Evolutionary conservation across 2,113 vertebrate species (phyloP), one percentile per base, ranked within the genome.

Genomic region (Fulmarus glacialis): DNA sequence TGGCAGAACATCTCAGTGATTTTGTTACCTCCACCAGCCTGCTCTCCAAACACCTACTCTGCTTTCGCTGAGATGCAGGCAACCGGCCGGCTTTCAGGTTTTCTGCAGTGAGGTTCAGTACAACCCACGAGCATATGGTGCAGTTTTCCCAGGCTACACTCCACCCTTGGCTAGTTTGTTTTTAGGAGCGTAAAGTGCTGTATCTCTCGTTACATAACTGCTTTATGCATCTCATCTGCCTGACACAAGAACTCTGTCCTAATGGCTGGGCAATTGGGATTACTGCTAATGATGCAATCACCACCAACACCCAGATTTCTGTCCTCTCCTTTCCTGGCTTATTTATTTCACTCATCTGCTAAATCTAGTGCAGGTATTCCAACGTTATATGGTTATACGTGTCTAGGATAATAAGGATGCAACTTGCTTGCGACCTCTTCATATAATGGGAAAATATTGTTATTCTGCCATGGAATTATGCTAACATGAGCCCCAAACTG

Each of bases 371-470:
- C 42, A 50, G 27, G 7, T n/a, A 67, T 93, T 84, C 55, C 21
- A 84, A 30, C 1, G 0, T 36, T 74, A 17, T 17, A 71, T 47
- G 27, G 48, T 79, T 67, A 47, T 34, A 58, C 0, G 2, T 40
- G 23, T 52, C 36, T 12, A 48, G 36, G 18, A 56, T 23, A 74
- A 56, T 23, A 78, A 79, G 40, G 48, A 71, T 16, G 13, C 11
- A 75, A 9, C 16, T 42, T 64, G 40, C 9, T 58, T 82, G 11
- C 2, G 2, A 64, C 58, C 38, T 60, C 60, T 58, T 79, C 11
- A 14, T 29, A 1, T 78, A 81, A 60, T 0, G 0, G 38, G 27
- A 78, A 89, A 75, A 82, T 20, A 63, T 2, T 48, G 7, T 48
- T 89, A 53, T 32, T 56, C 34, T 89, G 26, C 36, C 40, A 42